Evolutionary conservation across 2,888 invertebrate genomes (phyloP).

Genomic region (Holacanthella duospinosa): DNA sequence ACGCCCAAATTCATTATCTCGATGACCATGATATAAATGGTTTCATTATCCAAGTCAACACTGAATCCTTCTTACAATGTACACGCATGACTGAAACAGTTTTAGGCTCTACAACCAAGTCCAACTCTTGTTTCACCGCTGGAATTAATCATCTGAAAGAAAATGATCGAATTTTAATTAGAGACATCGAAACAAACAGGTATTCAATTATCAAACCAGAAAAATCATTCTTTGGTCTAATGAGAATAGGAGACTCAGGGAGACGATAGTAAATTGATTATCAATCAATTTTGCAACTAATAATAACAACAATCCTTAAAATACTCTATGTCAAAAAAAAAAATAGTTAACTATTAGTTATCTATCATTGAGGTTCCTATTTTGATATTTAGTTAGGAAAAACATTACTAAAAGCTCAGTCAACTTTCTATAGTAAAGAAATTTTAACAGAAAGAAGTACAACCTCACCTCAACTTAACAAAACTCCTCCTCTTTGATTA

Average conservation of each 20-base stretch:
- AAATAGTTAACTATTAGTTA: neutral
- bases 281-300: no score
- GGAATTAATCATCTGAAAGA: conserved; percentile 53
- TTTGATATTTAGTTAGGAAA: neutral
- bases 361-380: neutral
- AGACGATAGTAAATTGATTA: neutral
- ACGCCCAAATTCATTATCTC: conserved; percentile 52
- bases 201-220: conserved; percentile 61
- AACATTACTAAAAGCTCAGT: neutral
- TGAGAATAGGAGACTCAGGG: conserved; percentile 41
- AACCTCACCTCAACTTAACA: no score
- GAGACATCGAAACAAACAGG: conserved; percentile 57
- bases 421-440: no score
- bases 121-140: conserved; percentile 65
- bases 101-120: conserved; percentile 47
- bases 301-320: no score
- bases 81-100: conserved; percentile 55
- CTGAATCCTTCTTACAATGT: conserved; percentile 59
- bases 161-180: conserved; percentile 57
- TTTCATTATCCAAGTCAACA: conserved; percentile 56
- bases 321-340: no score
- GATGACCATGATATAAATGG: conserved; percentile 67
- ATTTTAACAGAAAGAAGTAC: no score
- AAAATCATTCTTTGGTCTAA: conserved; percentile 72
- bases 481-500: no score